Evolutionary conservation across 2,888 invertebrate species (phyloP).

Genomic region (Standfussiana lucernea): DNA sequence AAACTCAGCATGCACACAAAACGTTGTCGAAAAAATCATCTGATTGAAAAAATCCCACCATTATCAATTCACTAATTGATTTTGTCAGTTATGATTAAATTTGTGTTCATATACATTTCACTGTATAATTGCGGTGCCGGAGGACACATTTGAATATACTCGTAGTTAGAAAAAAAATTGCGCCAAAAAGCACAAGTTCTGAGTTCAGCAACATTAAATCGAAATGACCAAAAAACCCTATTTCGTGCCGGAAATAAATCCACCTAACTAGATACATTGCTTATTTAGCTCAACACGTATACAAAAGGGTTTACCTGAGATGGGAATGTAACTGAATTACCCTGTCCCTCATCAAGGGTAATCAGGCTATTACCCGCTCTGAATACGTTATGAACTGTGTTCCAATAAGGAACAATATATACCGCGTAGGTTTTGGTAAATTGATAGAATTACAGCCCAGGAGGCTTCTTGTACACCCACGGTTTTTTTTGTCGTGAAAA

Average conservation of each 20-base stretch:
- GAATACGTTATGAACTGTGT: constrained; percentile 73
- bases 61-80: not conserved
- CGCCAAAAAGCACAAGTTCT: not conserved
- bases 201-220: too few species aligned
- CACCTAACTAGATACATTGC: constrained; percentile 35
- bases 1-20: too few species aligned
- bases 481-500: not conserved
- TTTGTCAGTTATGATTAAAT: not conserved
- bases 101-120: not conserved
- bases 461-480: not conserved
- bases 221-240: not conserved
- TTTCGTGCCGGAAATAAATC: constrained; percentile 35
- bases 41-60: not conserved
- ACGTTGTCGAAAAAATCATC: too few species aligned
- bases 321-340: constrained; percentile 75
- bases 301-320: constrained; percentile 67
- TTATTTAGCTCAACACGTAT: constrained; percentile 48
- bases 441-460: constrained; percentile 58
- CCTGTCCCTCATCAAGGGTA: constrained; percentile 77
- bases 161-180: not conserved
- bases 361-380: constrained; percentile 78
- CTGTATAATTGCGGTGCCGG: not conserved
- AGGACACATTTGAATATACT: not conserved
- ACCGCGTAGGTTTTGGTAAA: constrained; percentile 42
- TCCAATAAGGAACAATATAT: constrained; percentile 58